These are phyloP conservation scores for Tetramorium bicarinatum DNA, from an alignment of 2,888 invertebrate genomes.

Conservation along the genomic window DNA sequence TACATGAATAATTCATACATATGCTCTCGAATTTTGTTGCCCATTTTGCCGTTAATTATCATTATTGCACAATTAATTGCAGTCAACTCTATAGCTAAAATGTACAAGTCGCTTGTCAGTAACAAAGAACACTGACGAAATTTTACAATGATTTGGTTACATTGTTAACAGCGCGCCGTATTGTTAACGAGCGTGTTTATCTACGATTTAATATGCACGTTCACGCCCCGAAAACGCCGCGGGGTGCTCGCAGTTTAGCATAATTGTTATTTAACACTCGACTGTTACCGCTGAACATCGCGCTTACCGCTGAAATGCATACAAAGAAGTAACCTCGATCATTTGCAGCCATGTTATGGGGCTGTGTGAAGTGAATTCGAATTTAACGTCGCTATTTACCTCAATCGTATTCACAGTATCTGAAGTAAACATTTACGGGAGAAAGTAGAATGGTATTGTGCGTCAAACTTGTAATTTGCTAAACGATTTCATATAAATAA, in stretches of 20 bases:
- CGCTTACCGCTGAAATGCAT: conserved; percentile 6
- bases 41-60: conserved; percentile 62
- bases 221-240: conserved; percentile 43
- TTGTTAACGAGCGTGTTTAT: conserved; percentile 49
- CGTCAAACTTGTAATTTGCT: neutral
- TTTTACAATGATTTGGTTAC: conserved; percentile 64
- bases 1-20: neutral
- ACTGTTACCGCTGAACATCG: conserved; percentile 20
- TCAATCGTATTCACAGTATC: neutral
- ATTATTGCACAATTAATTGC: conserved; percentile 64
- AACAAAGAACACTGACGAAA: conserved; percentile 46
- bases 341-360: conserved; percentile 20
- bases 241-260: conserved; percentile 63
- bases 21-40: neutral
- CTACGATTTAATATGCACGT: conserved; percentile 53
- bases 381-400: conserved; percentile 2
- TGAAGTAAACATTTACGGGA: neutral
- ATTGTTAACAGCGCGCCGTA: conserved; percentile 64
- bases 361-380: conserved; percentile 20
- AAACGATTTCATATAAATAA: neutral
- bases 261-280: conserved; percentile 74
- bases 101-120: conserved; percentile 41
- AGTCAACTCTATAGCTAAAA: conserved; percentile 26
- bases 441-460: neutral
- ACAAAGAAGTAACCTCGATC: conserved; percentile 45